A percentile compares a stretch with the other conserved stretches of the same genome.
These are phyloP conservation scores for Fukomys damarensis DNA, from an alignment of 2,113 vertebrate species.

Conservation along the genomic window DNA sequence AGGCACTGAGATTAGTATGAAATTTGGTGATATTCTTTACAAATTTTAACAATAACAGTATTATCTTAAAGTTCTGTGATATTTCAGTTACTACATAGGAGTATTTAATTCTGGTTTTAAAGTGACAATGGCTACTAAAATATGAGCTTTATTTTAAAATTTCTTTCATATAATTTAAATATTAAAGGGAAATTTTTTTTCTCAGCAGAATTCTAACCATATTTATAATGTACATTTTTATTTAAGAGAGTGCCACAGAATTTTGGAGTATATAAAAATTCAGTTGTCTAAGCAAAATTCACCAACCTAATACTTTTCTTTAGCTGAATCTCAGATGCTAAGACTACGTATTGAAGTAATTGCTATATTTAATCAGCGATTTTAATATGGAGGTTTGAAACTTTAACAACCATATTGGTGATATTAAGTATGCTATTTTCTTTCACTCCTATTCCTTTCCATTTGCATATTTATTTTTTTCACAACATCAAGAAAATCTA, in stretches of 20 bases:
- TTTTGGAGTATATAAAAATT: constrained; percentile 1
- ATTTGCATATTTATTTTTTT: not conserved
- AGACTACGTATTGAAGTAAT: constrained; percentile 36
- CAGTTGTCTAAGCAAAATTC: constrained; percentile 31
- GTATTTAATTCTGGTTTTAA: constrained; percentile 6
- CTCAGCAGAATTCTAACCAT: constrained; percentile 15
- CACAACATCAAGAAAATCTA: not conserved
- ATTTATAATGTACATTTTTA: constrained; percentile 44
- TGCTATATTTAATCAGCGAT: constrained; percentile 35
- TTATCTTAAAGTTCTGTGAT: not conserved
- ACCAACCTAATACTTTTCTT: constrained; percentile 54
- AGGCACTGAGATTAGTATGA: not conserved
- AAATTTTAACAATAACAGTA: not conserved
- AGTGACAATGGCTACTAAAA: not conserved
- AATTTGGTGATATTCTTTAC: constrained; percentile 44
- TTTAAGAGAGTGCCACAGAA: not conserved
- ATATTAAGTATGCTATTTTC: not conserved
- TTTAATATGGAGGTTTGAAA: constrained; percentile 1
- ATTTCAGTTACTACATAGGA: not conserved
- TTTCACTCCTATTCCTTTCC: not conserved
- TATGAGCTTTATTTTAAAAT: not conserved
- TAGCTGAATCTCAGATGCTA: constrained; percentile 27
- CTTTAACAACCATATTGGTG: not conserved
- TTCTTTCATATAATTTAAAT: constrained; percentile 36
- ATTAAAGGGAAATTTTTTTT: not conserved